Evolutionary conservation across 2,113 vertebrate species (phyloP).

Genomic region (Takifugu flavidus): DNA sequence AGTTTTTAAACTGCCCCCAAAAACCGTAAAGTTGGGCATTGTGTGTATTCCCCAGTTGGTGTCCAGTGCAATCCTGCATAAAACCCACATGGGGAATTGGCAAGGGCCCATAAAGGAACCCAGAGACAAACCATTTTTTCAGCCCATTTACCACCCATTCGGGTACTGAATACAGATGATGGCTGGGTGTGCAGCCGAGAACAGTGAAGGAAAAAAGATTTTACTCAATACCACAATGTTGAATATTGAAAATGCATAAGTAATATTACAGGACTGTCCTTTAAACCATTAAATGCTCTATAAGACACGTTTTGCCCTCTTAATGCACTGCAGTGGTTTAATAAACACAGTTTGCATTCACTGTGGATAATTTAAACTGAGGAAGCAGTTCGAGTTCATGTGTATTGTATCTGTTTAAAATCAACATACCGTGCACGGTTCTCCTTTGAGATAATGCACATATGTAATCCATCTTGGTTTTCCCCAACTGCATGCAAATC

Average conservation of each 20-base stretch:
- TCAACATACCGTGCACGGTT: not conserved
- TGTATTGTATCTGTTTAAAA: not conserved
- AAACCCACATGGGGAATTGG: not conserved
- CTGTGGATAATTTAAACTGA: not conserved
- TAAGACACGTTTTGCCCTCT: not conserved
- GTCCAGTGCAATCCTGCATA: not conserved
- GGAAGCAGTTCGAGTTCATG: not conserved
- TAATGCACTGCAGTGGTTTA: not conserved
- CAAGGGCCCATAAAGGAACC: not conserved
- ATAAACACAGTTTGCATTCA: not conserved
- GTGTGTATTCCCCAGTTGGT: not conserved
- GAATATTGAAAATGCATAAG: too few relatives aligned
- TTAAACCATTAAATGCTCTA: not conserved
- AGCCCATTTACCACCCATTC: not conserved
- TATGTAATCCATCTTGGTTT: conserved; percentile 1
- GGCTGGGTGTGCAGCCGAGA: not conserved
- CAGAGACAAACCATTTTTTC: not conserved
- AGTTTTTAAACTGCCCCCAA: too few relatives aligned
- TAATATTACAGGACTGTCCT: not conserved
- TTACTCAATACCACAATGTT: too few relatives aligned
- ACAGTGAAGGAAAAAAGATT: too few relatives aligned
- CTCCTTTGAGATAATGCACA: not conserved
- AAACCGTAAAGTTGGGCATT: too few relatives aligned
- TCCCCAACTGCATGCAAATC: conserved; percentile 1
- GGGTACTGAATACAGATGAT: not conserved